A percentile compares a stretch with the other conserved stretches of the same genome.
These are phyloP conservation scores for Prolemur simus DNA, from an alignment of 2,113 vertebrate genomes.

Conservation along the genomic window DNA sequence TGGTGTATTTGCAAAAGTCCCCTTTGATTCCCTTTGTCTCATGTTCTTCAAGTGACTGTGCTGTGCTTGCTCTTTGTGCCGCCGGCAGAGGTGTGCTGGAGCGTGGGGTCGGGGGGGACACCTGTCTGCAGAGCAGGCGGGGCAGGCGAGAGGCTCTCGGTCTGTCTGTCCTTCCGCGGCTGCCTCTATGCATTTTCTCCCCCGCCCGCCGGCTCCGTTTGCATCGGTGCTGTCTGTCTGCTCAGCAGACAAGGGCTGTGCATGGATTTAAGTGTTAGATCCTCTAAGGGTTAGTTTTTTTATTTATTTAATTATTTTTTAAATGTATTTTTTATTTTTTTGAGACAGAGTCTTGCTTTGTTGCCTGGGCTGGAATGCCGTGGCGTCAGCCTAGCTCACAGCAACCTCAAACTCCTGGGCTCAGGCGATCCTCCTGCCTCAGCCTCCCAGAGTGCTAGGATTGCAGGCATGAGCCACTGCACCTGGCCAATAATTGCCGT, in stretches of 20 bases:
- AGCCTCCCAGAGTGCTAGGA: no score
- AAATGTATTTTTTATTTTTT: no score
- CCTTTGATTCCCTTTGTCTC: background rate
- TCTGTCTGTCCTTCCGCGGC: background rate
- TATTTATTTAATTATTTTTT: no score
- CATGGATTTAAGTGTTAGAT: background rate
- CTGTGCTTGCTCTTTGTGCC: background rate
- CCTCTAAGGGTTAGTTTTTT: background rate
- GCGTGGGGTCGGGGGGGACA: accelerated
- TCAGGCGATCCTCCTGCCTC: no score
- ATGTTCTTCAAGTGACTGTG: background rate
- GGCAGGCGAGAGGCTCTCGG: background rate
- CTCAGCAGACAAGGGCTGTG: no score
- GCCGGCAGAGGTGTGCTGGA: no score
- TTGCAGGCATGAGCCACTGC: no score
- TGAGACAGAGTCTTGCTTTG: no score
- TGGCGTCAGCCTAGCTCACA: no score
- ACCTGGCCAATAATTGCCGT: background rate
- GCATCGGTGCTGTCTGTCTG: background rate
- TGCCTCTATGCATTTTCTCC: background rate
- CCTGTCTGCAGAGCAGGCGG: background rate
- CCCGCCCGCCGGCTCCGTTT: no score
- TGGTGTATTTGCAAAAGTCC: background rate
- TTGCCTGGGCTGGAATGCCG: no score
- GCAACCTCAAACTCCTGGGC: no score